phyloP scores from a whole-genome alignment of 2,113 vertebrate species.

The Paracanthobrama guichenoti region DNA sequence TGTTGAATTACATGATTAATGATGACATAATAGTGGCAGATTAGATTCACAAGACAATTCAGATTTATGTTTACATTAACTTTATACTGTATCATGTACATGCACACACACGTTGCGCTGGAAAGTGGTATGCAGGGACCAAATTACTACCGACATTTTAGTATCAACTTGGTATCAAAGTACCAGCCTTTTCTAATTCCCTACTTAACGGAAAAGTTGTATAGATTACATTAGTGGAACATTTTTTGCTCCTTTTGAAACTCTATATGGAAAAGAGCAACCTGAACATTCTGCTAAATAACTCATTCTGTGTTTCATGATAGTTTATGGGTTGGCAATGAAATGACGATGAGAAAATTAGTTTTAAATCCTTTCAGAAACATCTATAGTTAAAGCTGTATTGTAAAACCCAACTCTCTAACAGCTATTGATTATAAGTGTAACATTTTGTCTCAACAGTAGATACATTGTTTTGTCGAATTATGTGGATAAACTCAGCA shows the following conservation, averaged over 20 bases:
- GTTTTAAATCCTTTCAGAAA: slow-evolving; percentile 3
- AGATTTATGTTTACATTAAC: too few species aligned
- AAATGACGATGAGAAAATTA: background rate
- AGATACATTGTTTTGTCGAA: slow-evolving; percentile 74
- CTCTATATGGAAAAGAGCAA: background rate
- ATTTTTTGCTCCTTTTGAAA: background rate
- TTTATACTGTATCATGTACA: too few species aligned
- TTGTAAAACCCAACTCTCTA: slow-evolving; percentile 1
- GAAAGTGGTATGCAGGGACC: too few species aligned
- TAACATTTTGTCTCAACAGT: slow-evolving; percentile 73
- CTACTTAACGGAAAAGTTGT: background rate
- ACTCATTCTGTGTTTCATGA: background rate
- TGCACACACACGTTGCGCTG: too few species aligned
- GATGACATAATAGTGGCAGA: too few species aligned
- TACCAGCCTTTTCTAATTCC: background rate
- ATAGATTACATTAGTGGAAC: background rate
- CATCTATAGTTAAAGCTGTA: background rate
- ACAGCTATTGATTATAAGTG: slow-evolving; percentile 65
- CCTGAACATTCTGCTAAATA: background rate
- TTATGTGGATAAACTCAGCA: slow-evolving; percentile 76
- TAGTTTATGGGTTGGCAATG: background rate
- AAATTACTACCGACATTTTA: too few species aligned
- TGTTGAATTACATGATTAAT: too few species aligned
- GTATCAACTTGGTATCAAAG: background rate
- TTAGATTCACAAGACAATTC: too few species aligned